phyloP scores from a whole-genome alignment of 2,888 invertebrate species.

The Drosophila gaucha region DNA sequence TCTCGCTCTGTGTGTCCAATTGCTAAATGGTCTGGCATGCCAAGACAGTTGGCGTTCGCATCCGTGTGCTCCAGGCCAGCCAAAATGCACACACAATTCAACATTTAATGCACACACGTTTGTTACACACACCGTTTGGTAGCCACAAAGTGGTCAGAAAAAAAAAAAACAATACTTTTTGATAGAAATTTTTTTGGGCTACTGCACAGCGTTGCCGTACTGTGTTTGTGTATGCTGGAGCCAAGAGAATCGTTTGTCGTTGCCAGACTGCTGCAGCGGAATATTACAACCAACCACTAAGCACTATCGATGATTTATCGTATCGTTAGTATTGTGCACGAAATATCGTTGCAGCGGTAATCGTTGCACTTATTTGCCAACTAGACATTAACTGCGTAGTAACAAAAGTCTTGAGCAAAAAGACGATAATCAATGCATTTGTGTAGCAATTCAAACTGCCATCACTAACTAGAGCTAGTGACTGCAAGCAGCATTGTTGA shows the following conservation, averaged over 20 bases:
- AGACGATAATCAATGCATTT: neutral
- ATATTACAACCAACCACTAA: neutral
- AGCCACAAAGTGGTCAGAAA: constrained; percentile 37
- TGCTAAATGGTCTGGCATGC: constrained; percentile 17
- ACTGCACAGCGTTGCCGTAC: constrained; percentile 42
- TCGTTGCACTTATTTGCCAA: neutral
- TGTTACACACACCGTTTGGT: constrained; percentile 3
- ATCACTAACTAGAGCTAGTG: neutral
- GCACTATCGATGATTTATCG: constrained; percentile 1
- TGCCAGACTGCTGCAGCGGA: constrained; percentile 21
- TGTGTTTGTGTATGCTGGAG: constrained; percentile 63
- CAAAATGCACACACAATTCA: constrained; percentile 29
- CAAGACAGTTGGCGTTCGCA: constrained; percentile 87
- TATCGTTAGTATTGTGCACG: no score
- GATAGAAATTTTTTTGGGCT: constrained; percentile 39
- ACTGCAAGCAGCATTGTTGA: neutral
- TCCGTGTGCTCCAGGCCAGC: constrained; percentile 42
- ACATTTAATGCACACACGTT: constrained; percentile 21
- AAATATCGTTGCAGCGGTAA: neutral
- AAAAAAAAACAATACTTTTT: constrained; percentile 37
- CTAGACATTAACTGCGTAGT: no score
- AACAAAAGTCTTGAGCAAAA: neutral
- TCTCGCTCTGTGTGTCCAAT: constrained; percentile 4
- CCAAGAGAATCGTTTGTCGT: constrained; percentile 1
- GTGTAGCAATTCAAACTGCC: neutral